Conservation (phyloP, 1,140 invertebrate species). For the Ectropis grisescens region DNA sequence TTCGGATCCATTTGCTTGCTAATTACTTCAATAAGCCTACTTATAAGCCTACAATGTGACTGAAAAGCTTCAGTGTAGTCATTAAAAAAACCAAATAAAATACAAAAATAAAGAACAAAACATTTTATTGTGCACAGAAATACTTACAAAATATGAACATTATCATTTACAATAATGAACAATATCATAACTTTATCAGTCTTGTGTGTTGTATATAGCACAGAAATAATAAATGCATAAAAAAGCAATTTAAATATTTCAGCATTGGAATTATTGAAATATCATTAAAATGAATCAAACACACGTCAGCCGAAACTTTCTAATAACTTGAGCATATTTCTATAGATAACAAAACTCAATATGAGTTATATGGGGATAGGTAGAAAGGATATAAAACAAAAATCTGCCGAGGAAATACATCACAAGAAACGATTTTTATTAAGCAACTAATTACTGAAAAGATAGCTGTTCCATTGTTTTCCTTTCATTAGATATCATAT, state of each 20-base stretch:
- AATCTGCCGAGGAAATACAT: too few relatives aligned
- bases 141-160: conserved; percentile 56
- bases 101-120: conserved; percentile 34
- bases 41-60: conserved; percentile 7
- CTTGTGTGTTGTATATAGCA: conserved; percentile 67
- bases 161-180: too few relatives aligned
- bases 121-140: conserved; percentile 64
- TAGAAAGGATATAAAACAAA: too few relatives aligned
- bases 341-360: too few relatives aligned
- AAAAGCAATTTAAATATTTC: conserved; percentile 29
- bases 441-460: too few relatives aligned
- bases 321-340: conserved; percentile 37
- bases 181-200: conserved; percentile 63
- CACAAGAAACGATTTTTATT: too few relatives aligned
- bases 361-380: too few relatives aligned
- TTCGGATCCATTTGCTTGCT: conserved; percentile 42
- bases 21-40: conserved; percentile 12
- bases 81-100: conserved; percentile 38
- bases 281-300: conserved; percentile 3
- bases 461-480: too few relatives aligned
- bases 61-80: conserved; percentile 10
- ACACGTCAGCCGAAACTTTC: conserved; percentile 18
- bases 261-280: too few relatives aligned
- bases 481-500: too few relatives aligned
- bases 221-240: conserved; percentile 61